Base-by-base conservation (phyloP, 2,797 vertebrate genomes). In the Apogon hyalosoma region DNA sequence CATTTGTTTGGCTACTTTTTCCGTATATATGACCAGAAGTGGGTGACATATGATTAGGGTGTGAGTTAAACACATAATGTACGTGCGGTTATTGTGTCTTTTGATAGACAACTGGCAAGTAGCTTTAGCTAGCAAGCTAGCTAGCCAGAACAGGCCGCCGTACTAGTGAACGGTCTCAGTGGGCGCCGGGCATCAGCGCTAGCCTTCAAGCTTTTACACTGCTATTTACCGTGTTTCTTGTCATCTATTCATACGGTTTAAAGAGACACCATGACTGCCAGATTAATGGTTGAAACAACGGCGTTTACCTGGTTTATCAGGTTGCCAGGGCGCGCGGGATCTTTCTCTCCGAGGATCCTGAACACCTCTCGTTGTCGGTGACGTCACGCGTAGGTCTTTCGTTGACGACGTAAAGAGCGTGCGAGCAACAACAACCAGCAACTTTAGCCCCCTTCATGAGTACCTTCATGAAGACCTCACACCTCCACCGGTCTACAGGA, bases 281-380 rank as follows among this genome's bases (percentile, higher is more conserved):
- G 60, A 85, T 77, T 69, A 80, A 73, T 66, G 75, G 69, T 66
- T 48, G 61, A 87, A 87, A 87, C 88, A 85, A 83, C 81, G 77
- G 77, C 83, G 67, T 93, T 96, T 95, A 96, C 94, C 94, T 90
- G 86, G 76, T 62, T 92, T 90, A 85, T 90, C 90, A 88, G 92
- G 88, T 92, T 94, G 92, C 90, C 91, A 93, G 84, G 89, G 88
- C 90, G 93, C 93, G 93, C 94, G 93, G 92, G 92, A 92, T 92
- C 91, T 94, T 93, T 92, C 92, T 93, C 90, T 94, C 93, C 92
- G 91, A 93, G 88, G 91, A 94, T 94, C 94, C 91, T 93, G 93
- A 94, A 93, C 93, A 93, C 92, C 93, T 92, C 92, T 92, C 90
- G 92, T 88, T 87, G 89, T 87, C 80, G 77, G 7, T 95, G 90